Percentiles rank a stretch among this genome's conserved stretches.
These are phyloP conservation scores for Gasterosteus nipponicus DNA, from an alignment of 2,113 vertebrate species.

Conservation along the genomic window DNA sequence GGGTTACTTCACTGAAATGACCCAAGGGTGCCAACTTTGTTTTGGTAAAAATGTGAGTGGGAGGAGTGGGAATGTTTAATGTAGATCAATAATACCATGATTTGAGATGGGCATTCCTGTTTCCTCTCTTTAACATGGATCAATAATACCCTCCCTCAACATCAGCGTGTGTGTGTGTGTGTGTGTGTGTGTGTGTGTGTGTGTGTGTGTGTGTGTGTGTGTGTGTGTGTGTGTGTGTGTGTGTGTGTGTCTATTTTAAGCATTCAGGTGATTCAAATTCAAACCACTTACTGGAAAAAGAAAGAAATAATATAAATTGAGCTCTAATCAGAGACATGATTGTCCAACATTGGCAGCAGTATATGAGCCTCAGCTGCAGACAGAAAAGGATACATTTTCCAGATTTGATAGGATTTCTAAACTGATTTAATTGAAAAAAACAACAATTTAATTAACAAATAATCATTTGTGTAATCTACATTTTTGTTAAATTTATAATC, in stretches of 20 bases:
- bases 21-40: constrained; percentile 38
- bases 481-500: not conserved
- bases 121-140: constrained; percentile 64
- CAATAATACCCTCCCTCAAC: constrained; percentile 48
- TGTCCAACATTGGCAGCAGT: constrained; percentile 52
- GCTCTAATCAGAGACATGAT: constrained; percentile 36
- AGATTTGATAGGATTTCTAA: constrained; percentile 21
- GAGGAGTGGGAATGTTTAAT: constrained; percentile 33
- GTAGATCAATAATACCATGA: constrained; percentile 40
- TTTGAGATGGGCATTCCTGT: constrained; percentile 23
- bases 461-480: not conserved
- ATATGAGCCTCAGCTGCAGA: constrained; percentile 19
- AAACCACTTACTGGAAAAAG: constrained; percentile 27
- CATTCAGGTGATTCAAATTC: constrained; percentile 37
- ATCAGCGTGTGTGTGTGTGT: constrained; percentile 5
- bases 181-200: constrained; percentile 25
- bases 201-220: constrained; percentile 17
- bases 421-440: not conserved
- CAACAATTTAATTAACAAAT: not conserved
- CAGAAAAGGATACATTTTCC: constrained; percentile 1
- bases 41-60: constrained; percentile 30
- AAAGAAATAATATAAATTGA: not conserved
- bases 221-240: constrained; percentile 14
- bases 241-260: constrained; percentile 30
- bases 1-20: constrained; percentile 24